Conservation (phyloP, 2,113 vertebrate species). For the Albula goreensis region DNA sequence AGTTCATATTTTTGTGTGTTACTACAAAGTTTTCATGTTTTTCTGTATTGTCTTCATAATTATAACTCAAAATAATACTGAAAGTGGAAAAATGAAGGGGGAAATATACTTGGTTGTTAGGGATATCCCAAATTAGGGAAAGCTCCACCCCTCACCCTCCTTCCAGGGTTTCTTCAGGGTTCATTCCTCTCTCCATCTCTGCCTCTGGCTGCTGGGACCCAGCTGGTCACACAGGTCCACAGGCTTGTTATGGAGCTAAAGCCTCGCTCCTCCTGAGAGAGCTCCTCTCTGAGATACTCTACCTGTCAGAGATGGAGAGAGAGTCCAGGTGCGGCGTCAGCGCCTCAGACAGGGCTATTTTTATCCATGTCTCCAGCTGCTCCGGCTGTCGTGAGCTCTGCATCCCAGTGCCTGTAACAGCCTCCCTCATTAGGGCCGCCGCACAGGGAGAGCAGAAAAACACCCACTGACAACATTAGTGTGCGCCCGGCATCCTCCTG, state of each 20-base stretch:
- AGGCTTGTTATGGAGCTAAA: constrained; percentile 39
- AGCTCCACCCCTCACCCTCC: no score
- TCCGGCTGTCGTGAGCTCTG: constrained; percentile 42
- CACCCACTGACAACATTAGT: constrained; percentile 27
- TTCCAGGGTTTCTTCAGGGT: no score
- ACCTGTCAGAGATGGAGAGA: constrained; percentile 38
- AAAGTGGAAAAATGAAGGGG: no score
- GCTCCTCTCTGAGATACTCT: constrained; percentile 13
- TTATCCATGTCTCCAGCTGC: constrained; percentile 45
- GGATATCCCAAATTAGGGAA: no score
- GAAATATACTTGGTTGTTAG: no score
- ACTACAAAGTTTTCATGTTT: no score
- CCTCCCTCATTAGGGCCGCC: constrained; percentile 49
- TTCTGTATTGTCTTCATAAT: no score
- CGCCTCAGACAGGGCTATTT: constrained; percentile 49
- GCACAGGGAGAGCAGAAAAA: constrained; percentile 15
- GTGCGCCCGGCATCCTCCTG: constrained; percentile 30
- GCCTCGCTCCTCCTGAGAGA: constrained; percentile 10
- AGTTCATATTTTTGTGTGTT: no score
- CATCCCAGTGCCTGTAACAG: constrained; percentile 35
- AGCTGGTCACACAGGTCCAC: constrained; percentile 4
- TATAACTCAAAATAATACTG: no score
- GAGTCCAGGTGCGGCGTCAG: constrained; percentile 52
- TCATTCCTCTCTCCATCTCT: background rate
- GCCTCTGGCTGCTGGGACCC: background rate